Evolutionary conservation across 1,140 invertebrate genomes (phyloP), one percentile per base, ranked within the genome.

Genomic region (Euschistus heros): DNA sequence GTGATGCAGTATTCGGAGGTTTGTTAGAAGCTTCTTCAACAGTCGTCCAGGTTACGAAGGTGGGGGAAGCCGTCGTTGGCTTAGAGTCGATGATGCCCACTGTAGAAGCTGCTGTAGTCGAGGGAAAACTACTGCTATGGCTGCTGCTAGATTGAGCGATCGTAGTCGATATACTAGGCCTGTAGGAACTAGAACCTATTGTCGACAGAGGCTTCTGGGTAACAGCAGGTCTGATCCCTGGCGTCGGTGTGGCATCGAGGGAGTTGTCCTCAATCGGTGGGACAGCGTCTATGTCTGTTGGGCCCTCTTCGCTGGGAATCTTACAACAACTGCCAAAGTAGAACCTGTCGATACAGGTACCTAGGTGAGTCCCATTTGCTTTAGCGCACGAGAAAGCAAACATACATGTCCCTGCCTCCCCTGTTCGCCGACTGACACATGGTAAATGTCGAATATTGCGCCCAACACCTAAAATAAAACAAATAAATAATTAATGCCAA

Each of bases 311-410:
- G 4, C 46, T 20, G 27, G 74, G 76, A 50, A 88, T 78, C 70
- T 87, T 87, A 76, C 92, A 95, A 72, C 92, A 94, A 33, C 88
- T 92, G 50, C 91, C 91, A 72, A 93, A 92, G 75, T 92, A 93
- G 75, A 93, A 94, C 59, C 57, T 62, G 61, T 95, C 91, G 73
- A 92, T 90, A 74, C 92, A 95, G 5, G 89, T 92, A 60, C 91
- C 91, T 66, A 94, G 77, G 72, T 94, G 91, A 2, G 89, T 90
- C 30, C 92, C 92, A 74, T 94, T 93, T 27, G 87, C 82, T 79
- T 93, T 92, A 37, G 91, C 82, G 73, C 93, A 96, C 67, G 92
- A 88, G 75, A 92, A 92, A 63, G 91, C 91, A 74, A 96, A 94
- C 92, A 96, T 96, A 73, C 92, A 96, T 10, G 91, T 80, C 10